These are phyloP conservation scores for Porites divaricata DNA, from an alignment of 92 coral and sea anemone genomes.

Conservation along the genomic window DNA sequence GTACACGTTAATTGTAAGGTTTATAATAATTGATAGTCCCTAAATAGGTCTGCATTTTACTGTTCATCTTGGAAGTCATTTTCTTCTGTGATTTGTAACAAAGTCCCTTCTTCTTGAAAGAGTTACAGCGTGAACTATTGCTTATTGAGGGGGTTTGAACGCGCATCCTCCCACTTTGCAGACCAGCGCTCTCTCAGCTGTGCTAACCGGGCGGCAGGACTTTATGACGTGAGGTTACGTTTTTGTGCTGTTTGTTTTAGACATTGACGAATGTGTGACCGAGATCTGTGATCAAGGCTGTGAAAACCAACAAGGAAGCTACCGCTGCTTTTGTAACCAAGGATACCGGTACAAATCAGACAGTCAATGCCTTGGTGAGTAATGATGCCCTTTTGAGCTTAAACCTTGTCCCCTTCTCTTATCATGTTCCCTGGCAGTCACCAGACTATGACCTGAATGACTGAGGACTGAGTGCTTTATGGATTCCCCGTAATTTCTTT, in stretches of 20 bases:
- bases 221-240: neutral
- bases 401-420: neutral
- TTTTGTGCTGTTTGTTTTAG: conserved; percentile 31
- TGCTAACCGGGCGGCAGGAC: no score
- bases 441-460: neutral
- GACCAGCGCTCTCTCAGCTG: no score
- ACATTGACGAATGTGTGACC: conserved; percentile 80
- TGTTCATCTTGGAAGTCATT: no score
- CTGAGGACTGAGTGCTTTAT: neutral
- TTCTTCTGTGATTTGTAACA: no score
- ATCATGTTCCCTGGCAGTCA: neutral
- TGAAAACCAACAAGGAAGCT: conserved; percentile 65
- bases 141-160: no score
- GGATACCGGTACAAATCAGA: conserved; percentile 58
- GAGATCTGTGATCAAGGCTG: conserved; percentile 81
- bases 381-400: neutral
- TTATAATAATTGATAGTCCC: neutral
- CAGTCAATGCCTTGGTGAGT: conserved; percentile 56
- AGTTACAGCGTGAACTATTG: no score
- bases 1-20: neutral
- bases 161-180: no score
- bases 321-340: conserved; percentile 75
- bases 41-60: no score
- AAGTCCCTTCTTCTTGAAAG: no score
- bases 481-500: no score